A percentile compares a stretch with the other conserved stretches of the same genome.
Conservation (phyloP, 1,140 invertebrate genomes). For the Vanessa atalanta region DNA sequence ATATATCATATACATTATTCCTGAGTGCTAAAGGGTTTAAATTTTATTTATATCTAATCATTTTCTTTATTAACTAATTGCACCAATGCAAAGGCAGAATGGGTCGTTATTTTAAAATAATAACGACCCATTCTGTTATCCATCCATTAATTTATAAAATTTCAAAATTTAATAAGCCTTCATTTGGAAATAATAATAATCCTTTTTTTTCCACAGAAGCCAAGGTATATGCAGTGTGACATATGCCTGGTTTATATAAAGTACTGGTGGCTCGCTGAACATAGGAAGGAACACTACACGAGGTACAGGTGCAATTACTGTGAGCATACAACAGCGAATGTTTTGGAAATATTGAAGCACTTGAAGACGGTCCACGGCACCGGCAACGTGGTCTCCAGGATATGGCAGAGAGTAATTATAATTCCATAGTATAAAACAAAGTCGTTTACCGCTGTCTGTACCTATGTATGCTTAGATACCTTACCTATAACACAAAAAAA, state of each 20-base stretch:
- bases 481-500: no score
- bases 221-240: conserved; percentile 2
- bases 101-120: neutral
- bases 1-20: no score
- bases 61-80: no score
- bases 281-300: conserved; percentile 38
- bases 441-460: no score
- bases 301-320: conserved; percentile 46
- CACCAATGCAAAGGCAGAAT: neutral
- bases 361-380: conserved; percentile 35
- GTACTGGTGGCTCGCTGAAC: conserved; percentile 25
- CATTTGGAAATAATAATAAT: neutral
- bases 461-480: no score
- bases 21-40: no score
- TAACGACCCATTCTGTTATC: no score
- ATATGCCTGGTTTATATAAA: conserved; percentile 15
- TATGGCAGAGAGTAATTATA: conserved; percentile 31
- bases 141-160: no score
- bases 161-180: no score
- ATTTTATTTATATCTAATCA: no score
- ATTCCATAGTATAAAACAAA: no score
- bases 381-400: conserved; percentile 4
- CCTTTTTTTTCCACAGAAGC: conserved; percentile 10
- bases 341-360: conserved; percentile 37
- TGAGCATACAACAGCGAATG: conserved; percentile 10